Evolutionary conservation across 64 coral and sea anemone genomes (phyloP).

Genomic region (Porites lutea): DNA sequence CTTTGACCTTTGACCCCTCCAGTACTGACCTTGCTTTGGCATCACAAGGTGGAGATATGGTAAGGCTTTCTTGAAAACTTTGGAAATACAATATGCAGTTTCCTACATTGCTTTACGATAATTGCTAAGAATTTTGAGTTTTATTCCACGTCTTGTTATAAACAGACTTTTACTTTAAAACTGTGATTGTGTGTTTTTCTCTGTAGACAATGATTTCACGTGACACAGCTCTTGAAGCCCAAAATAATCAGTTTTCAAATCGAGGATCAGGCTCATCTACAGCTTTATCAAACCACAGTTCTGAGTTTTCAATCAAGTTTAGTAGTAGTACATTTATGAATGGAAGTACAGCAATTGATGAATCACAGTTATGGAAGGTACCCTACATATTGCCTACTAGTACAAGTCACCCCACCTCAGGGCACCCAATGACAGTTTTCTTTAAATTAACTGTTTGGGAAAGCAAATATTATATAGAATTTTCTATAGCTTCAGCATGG

Average conservation of each 20-base stretch:
- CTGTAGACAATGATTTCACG: slow-evolving; percentile 7
- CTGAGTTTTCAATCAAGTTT: slow-evolving; percentile 31
- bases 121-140: too few species aligned
- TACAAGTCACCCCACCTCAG: neutral
- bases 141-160: too few species aligned
- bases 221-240: neutral
- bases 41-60: neutral
- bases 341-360: slow-evolving; percentile 9
- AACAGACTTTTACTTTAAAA: too few species aligned
- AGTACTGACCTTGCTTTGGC: neutral
- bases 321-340: neutral
- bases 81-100: too few species aligned
- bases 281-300: slow-evolving; percentile 11
- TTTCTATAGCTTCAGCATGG: too few species aligned
- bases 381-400: neutral
- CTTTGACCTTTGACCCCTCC: slow-evolving; percentile 44
- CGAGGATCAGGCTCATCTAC: neutral
- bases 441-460: too few species aligned
- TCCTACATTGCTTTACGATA: too few species aligned
- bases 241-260: neutral
- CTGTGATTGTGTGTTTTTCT: neutral
- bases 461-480: too few species aligned
- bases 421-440: too few species aligned
- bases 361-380: slow-evolving; percentile 72
- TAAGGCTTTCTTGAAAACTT: neutral